These are phyloP conservation scores for Neotoxoptera formosana DNA, from an alignment of 1,140 invertebrate genomes.

Conservation along the genomic window DNA sequence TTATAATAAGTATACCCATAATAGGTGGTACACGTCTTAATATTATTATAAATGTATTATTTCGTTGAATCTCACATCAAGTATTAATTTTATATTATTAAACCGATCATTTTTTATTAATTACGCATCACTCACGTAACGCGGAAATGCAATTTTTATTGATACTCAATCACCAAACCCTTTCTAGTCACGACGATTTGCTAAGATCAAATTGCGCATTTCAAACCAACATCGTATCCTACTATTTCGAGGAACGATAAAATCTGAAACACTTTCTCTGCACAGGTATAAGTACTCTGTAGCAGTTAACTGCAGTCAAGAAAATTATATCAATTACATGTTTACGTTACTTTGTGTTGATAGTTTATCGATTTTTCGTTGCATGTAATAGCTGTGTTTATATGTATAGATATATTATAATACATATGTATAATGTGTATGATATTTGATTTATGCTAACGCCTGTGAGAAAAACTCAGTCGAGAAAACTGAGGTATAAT, in stretches of 20 bases:
- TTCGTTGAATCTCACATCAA: not conserved
- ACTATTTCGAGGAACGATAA: not conserved
- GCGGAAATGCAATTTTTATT: not conserved
- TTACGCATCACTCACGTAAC: not conserved
- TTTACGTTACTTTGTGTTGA: not conserved
- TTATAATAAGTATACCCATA: no score
- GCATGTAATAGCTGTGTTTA: not conserved
- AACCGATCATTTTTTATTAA: not conserved
- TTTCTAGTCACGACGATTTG: conserved; percentile 29
- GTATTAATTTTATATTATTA: not conserved
- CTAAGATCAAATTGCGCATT: not conserved
- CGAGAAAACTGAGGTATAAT: not conserved
- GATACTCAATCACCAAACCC: not conserved
- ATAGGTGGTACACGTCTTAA: not conserved
- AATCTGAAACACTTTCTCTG: conserved; percentile 1
- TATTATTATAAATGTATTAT: not conserved
- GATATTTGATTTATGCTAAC: not conserved
- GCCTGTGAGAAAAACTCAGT: not conserved
- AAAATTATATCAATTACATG: not conserved
- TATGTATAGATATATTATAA: no score
- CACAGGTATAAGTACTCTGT: not conserved
- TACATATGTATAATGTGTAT: not conserved
- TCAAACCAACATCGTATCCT: not conserved
- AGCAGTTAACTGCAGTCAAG: not conserved
- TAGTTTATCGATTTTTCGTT: not conserved